These are phyloP conservation scores for Lates japonicus DNA, from an alignment of 2,797 vertebrate species.

Conservation along the genomic window DNA sequence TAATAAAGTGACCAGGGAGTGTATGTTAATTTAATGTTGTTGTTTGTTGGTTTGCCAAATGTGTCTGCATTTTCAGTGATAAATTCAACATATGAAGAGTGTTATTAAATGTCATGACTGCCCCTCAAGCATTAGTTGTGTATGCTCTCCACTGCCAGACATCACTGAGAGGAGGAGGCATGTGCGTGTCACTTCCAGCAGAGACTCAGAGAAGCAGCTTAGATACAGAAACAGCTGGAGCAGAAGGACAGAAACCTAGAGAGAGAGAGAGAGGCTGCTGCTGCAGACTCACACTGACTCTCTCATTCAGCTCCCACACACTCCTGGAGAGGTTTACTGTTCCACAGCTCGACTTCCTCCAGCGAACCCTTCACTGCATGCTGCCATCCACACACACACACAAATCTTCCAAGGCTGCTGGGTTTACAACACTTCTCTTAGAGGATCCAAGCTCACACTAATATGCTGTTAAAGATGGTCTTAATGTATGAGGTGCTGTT, in stretches of 20 bases:
- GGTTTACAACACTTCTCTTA: too few species aligned
- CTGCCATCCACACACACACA: background rate
- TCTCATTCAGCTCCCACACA: constrained; percentile 9
- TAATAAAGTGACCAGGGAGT: too few species aligned
- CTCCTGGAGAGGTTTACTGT: background rate
- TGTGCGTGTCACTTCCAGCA: background rate
- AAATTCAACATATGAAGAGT: background rate
- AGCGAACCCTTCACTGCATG: background rate
- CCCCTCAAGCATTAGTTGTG: background rate
- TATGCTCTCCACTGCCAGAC: background rate
- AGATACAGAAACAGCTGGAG: background rate
- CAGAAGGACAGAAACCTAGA: background rate
- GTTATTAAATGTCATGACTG: background rate
- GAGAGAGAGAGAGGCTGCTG: background rate
- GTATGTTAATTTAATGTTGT: too few species aligned
- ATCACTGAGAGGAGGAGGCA: constrained; percentile 1
- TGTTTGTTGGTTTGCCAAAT: too few species aligned
- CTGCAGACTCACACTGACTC: background rate
- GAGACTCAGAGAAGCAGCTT: background rate
- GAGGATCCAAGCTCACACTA: too few species aligned
- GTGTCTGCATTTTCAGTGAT: too few species aligned
- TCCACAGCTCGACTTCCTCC: background rate
- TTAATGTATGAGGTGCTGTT: too few species aligned
- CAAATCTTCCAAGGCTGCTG: too few species aligned
- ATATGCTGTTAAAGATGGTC: too few species aligned